Percentiles rank a stretch among this genome's conserved stretches.
Conservation (phyloP, 1,140 invertebrate species). For the Ctenoplectra terminalis region DNA sequence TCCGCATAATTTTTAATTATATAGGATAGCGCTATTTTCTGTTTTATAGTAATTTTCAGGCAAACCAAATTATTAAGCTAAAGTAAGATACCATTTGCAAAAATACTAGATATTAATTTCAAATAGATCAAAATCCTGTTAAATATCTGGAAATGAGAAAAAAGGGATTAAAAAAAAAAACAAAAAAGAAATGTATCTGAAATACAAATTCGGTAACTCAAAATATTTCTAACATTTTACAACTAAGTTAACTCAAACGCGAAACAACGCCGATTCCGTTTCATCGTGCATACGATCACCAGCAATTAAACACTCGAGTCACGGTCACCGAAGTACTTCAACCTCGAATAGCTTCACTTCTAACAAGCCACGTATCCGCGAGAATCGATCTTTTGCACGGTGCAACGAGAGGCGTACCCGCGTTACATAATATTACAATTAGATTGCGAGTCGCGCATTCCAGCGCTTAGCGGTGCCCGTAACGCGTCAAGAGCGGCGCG, state of each 20-base stretch:
- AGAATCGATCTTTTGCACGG: constrained; percentile 12
- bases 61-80: no score
- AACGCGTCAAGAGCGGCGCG: constrained; percentile 14
- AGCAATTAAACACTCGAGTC: neutral
- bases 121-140: no score
- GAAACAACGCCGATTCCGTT: neutral
- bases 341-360: neutral
- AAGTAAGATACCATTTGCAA: no score
- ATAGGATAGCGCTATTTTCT: no score
- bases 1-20: no score
- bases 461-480: constrained; percentile 24
- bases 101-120: no score
- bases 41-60: no score
- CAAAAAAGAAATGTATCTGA: neutral
- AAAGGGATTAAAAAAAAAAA: no score
- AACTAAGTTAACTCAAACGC: neutral
- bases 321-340: neutral
- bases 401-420: constrained; percentile 14
- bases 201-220: neutral
- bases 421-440: constrained; percentile 47
- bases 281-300: neutral
- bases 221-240: neutral
- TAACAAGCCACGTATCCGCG: neutral
- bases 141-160: no score
- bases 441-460: constrained; percentile 18